Base-by-base conservation (phyloP, 2,113 vertebrate species). In the Vulpes vulpes region DNA sequence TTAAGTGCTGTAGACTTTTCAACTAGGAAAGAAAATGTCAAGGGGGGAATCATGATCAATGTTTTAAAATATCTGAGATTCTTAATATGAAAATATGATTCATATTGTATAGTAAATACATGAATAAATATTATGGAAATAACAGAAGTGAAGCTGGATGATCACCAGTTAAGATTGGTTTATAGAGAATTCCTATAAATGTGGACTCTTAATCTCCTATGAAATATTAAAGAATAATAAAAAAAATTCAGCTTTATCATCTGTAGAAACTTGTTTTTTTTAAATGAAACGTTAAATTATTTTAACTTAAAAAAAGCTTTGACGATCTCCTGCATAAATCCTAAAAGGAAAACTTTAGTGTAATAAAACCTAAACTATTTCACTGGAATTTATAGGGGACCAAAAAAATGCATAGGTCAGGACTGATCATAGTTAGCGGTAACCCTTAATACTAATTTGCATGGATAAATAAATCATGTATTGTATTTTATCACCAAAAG, bases 271-370 rank as follows among this genome's bases (percentile, higher is more conserved):
- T 82, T 78, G 53, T 30, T 62, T 95, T 80, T 92, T 96, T 55
- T 53, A 88, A 22, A 22, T 89, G 57, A 87, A 94, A 79, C 89
- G 43, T 74, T 82, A 69, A 74, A 69, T 90, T 7, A 81, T 78
- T 74, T 20, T 38, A 88, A 79, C 23, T 78, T 51, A 59, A 64
- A 69, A 35, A 79, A 88, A 87, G 35, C 30, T 9, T 74, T 80
- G 32, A 35, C 14, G 92, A 30, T 76, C 95, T 97, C 92, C 73
- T 79, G 49, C 43, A 5, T 84, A 65, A 94, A 32, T 76, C 71
- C 51, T 96, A 84, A 95, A 96, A 96, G 2, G 32, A 92, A 94
- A 95, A 95, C 12, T 76, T 87, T 43, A 23, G n/a, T 91, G 51
- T 65, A 87, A 78, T 91, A 74, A 97, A 91, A 91, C 22, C 20